These are phyloP conservation scores for Amblyjoppa proteus DNA, from an alignment of 2,888 invertebrate genomes.

Conservation along the genomic window DNA sequence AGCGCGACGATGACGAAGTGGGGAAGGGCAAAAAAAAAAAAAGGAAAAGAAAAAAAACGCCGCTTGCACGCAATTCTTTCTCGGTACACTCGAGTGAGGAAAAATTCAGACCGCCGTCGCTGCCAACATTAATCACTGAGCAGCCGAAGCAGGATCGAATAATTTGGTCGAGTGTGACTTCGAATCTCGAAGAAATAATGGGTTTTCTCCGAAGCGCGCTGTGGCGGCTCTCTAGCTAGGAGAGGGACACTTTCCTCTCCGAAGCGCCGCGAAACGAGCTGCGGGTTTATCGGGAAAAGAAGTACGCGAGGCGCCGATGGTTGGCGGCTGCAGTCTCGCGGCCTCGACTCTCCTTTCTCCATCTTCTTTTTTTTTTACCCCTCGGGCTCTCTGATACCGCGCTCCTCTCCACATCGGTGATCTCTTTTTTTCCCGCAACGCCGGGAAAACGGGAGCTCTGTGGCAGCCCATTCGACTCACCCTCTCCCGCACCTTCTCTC, in stretches of 20 bases:
- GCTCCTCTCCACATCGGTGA: conserved; percentile 51
- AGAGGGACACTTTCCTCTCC: conserved; percentile 19
- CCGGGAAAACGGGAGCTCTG: conserved; percentile 59
- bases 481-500: conserved; percentile 10
- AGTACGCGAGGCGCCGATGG: conserved; percentile 43
- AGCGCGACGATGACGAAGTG: conserved; percentile 10
- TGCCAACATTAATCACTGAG: conserved; percentile 67
- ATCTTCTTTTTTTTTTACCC: conserved; percentile 49
- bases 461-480: conserved; percentile 37
- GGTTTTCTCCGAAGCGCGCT: conserved; percentile 53
- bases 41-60: conserved; percentile 20
- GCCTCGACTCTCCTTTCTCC: conserved; percentile 46
- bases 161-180: conserved; percentile 69
- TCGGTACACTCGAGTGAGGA: conserved; percentile 35
- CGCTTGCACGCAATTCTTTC: conserved; percentile 49
- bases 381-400: conserved; percentile 35
- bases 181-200: conserved; percentile 69
- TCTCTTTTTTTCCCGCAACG: conserved; percentile 62
- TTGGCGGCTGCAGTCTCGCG: conserved; percentile 55
- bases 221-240: not conserved
- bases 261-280: conserved; percentile 57
- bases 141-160: conserved; percentile 67
- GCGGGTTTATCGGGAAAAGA: conserved; percentile 65
- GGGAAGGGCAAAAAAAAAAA: not conserved
- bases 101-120: conserved; percentile 56